Evolutionary conservation across 2,797 vertebrate species (phyloP).

Genomic region (Enteromius argenteus): DNA sequence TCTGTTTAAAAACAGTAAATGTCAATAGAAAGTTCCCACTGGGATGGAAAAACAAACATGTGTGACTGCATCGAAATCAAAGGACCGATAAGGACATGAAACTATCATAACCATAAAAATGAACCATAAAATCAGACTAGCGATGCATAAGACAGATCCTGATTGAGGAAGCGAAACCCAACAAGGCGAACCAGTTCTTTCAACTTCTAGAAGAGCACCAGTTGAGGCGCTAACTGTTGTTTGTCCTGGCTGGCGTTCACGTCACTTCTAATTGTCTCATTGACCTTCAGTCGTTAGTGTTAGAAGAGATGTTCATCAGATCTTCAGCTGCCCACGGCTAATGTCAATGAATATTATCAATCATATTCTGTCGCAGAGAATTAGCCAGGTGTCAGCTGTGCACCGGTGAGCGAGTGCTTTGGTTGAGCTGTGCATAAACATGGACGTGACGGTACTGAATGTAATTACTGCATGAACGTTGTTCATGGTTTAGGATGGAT

Average conservation of each 20-base stretch:
- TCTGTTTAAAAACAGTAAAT: neutral
- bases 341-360: conserved; percentile 15
- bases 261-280: conserved; percentile 17
- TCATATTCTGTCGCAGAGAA: conserved; percentile 25
- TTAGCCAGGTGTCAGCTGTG: conserved; percentile 22
- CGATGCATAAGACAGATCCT: neutral
- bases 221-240: conserved; percentile 14
- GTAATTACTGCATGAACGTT: neutral
- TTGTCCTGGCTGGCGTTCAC: conserved; percentile 22
- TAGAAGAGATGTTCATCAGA: neutral
- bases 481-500: neutral
- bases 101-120: conserved; percentile 19
- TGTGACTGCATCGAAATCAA: neutral
- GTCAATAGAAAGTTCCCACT: conserved; percentile 2
- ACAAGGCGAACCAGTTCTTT: neutral
- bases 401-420: neutral
- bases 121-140: conserved; percentile 17
- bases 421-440: neutral
- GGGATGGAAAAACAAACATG: conserved; percentile 23
- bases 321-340: conserved; percentile 17
- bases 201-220: conserved; percentile 4
- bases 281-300: conserved; percentile 25
- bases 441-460: neutral
- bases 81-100: neutral
- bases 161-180: neutral